A percentile compares a stretch with the other conserved stretches of the same genome.
phyloP scores from a whole-genome alignment of 2,113 vertebrate species.

The Carassius auratus region DNA sequence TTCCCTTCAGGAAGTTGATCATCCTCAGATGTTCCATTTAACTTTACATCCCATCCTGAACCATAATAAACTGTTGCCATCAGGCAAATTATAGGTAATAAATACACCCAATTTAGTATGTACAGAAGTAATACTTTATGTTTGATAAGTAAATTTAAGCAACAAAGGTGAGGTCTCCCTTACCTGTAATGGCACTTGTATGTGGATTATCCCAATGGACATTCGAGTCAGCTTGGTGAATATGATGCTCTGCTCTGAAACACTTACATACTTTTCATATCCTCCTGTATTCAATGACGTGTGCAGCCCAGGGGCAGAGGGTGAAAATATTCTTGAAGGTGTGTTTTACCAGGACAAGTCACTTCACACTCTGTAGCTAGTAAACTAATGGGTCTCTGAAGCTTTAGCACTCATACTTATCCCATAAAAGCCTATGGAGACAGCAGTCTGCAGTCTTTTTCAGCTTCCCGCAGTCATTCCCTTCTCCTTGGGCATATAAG shows the following conservation, averaged over 20 bases:
- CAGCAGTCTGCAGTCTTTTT: conserved; percentile 56
- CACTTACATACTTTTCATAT: conserved; percentile 44
- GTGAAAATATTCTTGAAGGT: conserved; percentile 63
- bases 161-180: background rate
- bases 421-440: conserved; percentile 56
- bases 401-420: conserved; percentile 39
- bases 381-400: conserved; percentile 60
- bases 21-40: conserved; percentile 3
- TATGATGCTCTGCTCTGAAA: background rate
- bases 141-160: background rate
- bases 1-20: conserved; percentile 5
- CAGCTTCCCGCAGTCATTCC: conserved; percentile 48
- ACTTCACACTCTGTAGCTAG: conserved; percentile 63
- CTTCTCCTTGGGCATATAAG: conserved; percentile 53
- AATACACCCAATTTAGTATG: background rate
- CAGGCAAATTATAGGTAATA: background rate
- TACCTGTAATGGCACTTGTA: background rate
- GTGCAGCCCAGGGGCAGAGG: conserved; percentile 51
- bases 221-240: background rate
- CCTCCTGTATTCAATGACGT: conserved; percentile 60
- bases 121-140: background rate
- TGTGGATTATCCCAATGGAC: background rate
- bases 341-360: conserved; percentile 41
- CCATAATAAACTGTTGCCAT: conserved; percentile 3
- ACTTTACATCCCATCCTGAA: background rate